Evolutionary conservation across 2,888 invertebrate species (phyloP), one percentile per base, ranked within the genome.

Genomic region (Pheosia tremula): DNA sequence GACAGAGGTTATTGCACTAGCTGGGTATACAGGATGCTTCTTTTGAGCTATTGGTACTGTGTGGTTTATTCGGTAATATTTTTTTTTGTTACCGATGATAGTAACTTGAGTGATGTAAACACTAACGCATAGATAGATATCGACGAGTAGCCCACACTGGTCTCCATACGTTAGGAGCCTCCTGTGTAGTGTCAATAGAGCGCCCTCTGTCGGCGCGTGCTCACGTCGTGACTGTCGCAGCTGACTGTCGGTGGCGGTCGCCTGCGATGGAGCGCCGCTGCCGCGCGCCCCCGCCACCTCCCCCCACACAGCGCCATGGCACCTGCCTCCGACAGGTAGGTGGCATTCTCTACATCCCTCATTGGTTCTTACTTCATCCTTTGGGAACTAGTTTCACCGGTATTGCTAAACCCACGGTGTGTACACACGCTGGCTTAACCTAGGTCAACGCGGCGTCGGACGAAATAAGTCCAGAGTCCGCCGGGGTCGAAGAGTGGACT

Each of bases 291-390:
- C 53, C 39, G 57, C 54, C 54, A 57, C 54, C 47, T 62, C 64
- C 47, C 13, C 41, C 63, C 73, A 61, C 67, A 68, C 56, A 67
- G 59, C 64, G 62, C 78, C 62, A 65, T 78, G 72, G 66, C 82
- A 13, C 74, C 72, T 49, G 72, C 66, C 57, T 69, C 75, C 58
- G 67, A 75, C 69, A 77, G 79, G 79, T 79, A 69, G 47, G 67
- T 59, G 60, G 55, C 55, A 45, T 50, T 52, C 52, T 36, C 60
- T 38, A 5, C 54, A 9, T 38, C 4, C 54, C 38, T 50, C 24
- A 24, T 24, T 24, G 24, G 24, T 24, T 9, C 50, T n/a, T 24
- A 52, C 24, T 52, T 10, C 7, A 52, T 8, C 47, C 11, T 47
- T 47, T 47, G n/a, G n/a, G 5, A 47, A 8, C 9, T 9, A 43